Percentiles rank a stretch among this genome's conserved stretches.
phyloP scores from a whole-genome alignment of 2,888 invertebrate species.

The Dasypogon diadema region DNA sequence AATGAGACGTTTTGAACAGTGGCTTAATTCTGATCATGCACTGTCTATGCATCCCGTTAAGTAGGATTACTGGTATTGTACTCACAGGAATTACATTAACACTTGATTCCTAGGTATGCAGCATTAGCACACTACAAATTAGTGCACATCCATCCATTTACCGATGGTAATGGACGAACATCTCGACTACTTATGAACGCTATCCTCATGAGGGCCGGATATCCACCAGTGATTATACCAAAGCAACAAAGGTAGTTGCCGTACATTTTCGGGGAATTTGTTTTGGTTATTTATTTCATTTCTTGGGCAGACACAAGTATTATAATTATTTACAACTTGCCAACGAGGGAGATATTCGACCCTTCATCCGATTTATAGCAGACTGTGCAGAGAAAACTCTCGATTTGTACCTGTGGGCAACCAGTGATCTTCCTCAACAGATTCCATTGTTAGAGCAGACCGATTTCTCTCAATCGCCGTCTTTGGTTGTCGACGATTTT shows the following conservation, averaged over 20 bases:
- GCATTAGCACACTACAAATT: constrained; percentile 97
- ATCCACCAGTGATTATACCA: constrained; percentile 94
- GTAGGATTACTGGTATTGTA: constrained; percentile 66
- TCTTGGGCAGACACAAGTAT: constrained; percentile 75
- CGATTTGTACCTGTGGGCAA: constrained; percentile 88
- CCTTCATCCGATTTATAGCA: constrained; percentile 96
- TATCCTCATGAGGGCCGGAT: constrained; percentile 94
- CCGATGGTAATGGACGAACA: constrained; percentile 96
- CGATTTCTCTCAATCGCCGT: constrained; percentile 54
- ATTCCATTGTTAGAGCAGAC: constrained; percentile 74
- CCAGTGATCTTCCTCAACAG: constrained; percentile 78
- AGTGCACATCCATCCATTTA: constrained; percentile 97
- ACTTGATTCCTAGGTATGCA: constrained; percentile 77
- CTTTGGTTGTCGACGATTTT: constrained; percentile 44
- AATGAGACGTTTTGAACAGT: constrained; percentile 90
- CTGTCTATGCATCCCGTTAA: constrained; percentile 88
- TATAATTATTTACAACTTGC: constrained; percentile 91
- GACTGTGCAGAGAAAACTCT: constrained; percentile 90
- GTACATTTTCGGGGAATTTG: too few relatives aligned
- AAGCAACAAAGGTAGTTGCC: constrained; percentile 81
- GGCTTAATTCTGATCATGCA: constrained; percentile 92
- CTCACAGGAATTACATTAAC: background rate
- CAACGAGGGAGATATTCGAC: constrained; percentile 94
- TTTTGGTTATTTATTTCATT: constrained; percentile 21
- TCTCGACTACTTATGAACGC: constrained; percentile 96